Evolutionary conservation across 1,140 invertebrate species (phyloP).

Genomic region (Orussus abietinus): DNA sequence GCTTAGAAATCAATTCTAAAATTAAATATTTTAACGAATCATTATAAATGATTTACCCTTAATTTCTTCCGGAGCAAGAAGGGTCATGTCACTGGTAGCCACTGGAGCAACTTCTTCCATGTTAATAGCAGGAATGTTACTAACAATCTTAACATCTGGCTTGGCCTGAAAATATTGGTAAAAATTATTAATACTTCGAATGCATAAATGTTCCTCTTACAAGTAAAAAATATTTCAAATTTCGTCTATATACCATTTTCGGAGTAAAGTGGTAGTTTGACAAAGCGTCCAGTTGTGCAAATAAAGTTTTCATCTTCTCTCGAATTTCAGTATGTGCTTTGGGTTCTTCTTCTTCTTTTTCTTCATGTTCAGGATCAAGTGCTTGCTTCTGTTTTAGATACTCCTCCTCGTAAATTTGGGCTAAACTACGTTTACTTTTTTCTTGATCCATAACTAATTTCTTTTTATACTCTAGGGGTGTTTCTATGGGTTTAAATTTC

Average conservation of each 20-base stretch:
- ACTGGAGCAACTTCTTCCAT: constrained; percentile 97
- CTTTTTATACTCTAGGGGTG: constrained; percentile 85
- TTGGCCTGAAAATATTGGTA: constrained; percentile 55
- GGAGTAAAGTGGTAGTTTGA: constrained; percentile 94
- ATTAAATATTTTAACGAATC: too few relatives aligned
- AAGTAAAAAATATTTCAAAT: constrained; percentile 6
- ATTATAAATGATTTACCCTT: constrained; percentile 54
- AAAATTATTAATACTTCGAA: constrained; percentile 5
- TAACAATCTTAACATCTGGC: constrained; percentile 87
- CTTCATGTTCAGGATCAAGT: constrained; percentile 54
- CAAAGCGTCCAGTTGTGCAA: constrained; percentile 86
- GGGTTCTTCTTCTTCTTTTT: constrained; percentile 63
- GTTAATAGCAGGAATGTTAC: constrained; percentile 83
- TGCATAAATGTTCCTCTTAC: too few relatives aligned
- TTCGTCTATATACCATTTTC: constrained; percentile 72
- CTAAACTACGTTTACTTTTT: constrained; percentile 92
- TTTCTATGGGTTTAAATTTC: constrained; percentile 83
- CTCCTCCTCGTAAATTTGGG: constrained; percentile 94
- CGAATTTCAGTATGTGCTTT: constrained; percentile 62
- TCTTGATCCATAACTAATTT: constrained; percentile 87
- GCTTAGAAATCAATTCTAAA: too few relatives aligned
- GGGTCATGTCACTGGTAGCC: constrained; percentile 74
- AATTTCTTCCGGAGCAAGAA: constrained; percentile 94
- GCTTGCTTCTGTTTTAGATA: constrained; percentile 80
- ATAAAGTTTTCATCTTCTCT: constrained; percentile 72